Evolutionary conservation across 2,888 invertebrate genomes (phyloP), one percentile per base, ranked within the genome.

Genomic region (Chorisops tibialis): DNA sequence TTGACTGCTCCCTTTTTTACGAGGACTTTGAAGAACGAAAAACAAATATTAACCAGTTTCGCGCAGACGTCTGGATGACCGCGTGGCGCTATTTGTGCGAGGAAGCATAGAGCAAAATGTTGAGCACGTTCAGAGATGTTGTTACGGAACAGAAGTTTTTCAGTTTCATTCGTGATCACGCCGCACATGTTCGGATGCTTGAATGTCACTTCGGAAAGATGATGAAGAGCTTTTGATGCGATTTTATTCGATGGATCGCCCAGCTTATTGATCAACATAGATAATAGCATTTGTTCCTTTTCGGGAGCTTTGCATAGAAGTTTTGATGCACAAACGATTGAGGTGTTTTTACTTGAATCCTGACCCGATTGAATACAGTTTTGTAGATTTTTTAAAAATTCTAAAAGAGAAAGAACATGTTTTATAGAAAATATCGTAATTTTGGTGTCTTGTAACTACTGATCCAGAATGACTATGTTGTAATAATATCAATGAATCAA

Each of bases 21-120:
- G 61, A 89, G 87, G 51, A 93, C 90, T 79, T 95, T 96, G 81
- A 99, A 99, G 75, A 98, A 93, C 0, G 93, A 87, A 75, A 99
- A 94, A 77, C 98, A 99, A 52, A 98, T 89, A 66, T 88, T 83
- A 47, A 99, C 90, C 35, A 99, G 80, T 69, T 86, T 88, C 68
- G 87, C 86, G 0, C 97, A 94, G 14, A 96, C 83, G 67, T 93
- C 90, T 3, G 88, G 86, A 59, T 85, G 84, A 5, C 84, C 85
- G 39, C 95, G 80, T 0, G 75, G 74, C 65, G 86, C 84, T 73
- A 96, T 89, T 75, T 94, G 93, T 49, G 91, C 88, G 35, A 99
- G 80, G 74, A 95, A 93, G 73, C 97, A 96, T 4, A 98, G 82
- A 0, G 92, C 90, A 77, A 96, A 97, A 74, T 94, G 96, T 75